Conservation (phyloP, 2,113 vertebrate species). For the Xerus inauris region DNA sequence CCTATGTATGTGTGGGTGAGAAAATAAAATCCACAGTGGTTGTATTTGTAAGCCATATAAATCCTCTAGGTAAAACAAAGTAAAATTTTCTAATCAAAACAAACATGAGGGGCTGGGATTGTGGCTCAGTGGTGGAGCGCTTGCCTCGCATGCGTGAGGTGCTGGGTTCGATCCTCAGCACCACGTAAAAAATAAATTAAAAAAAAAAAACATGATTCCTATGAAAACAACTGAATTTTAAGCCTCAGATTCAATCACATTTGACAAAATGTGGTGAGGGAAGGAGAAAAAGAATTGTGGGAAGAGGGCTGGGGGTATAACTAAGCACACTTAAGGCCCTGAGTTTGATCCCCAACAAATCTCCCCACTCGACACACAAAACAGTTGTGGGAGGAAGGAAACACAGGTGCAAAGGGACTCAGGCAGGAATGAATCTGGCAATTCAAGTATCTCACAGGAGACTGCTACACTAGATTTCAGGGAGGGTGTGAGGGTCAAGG, state of each 20-base stretch:
- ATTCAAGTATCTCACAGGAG: neutral
- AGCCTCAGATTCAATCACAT: neutral
- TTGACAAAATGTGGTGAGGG: neutral
- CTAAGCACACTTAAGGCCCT: neutral
- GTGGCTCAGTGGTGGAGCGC: too few species aligned
- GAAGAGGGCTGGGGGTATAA: neutral
- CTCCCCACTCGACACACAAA: neutral
- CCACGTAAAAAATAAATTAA: too few species aligned
- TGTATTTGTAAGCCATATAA: neutral
- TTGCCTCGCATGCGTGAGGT: too few species aligned
- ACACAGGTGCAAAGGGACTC: neutral
- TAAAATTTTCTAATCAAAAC: conserved; percentile 37
- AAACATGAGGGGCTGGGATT: too few species aligned
- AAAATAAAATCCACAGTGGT: neutral
- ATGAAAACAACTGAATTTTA: neutral
- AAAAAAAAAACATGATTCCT: conserved; percentile 30
- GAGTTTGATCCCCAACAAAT: neutral
- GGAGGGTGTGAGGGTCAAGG: neutral
- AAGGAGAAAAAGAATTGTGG: neutral
- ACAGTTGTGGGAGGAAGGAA: neutral
- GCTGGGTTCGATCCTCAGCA: too few species aligned
- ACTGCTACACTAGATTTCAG: neutral
- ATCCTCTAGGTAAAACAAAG: neutral
- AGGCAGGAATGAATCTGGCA: neutral
- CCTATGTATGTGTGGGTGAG: neutral